Evolutionary conservation across 92 coral and sea anemone species (phyloP), one percentile per base, ranked within the genome.

Genomic region (Phymanthus crucifer): DNA sequence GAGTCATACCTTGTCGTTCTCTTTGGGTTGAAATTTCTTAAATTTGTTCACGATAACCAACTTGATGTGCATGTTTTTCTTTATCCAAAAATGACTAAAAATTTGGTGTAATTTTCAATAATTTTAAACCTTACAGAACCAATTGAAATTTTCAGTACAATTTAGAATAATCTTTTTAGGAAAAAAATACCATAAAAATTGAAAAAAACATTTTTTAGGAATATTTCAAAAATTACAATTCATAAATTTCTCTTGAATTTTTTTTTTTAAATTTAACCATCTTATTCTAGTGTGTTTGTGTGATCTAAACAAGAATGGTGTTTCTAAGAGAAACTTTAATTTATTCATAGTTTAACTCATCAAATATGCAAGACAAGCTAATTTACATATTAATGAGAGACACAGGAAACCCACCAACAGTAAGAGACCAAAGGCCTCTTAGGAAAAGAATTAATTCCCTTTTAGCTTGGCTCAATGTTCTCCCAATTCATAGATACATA

Each of bases 281-380:
- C 7, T 54, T 9, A 32, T 74, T 75, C 13, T 75, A 32, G 79
- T 31, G 0, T 35, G 50, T 54, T 37, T 65, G 24, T 61, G 46
- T 61, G 64, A 77, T 9, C 64, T 54, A 54, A 54, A 54, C 64
- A 54, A 21, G 64, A 32, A 45, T 64, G 11, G 64, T 61, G 81
- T 77, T 37, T 77, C 81, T 43, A 77, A 77, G 81, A 75, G 50
- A 46, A 75, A 32, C 38, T 48, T 69, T 37, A 64, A 33, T 61
- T 64, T 23, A 77, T 38, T 32, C 56, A 61, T 17, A 71, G 68
- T 13, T n/a, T 61, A 26, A n/a, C 31, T 36, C 58, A 77, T 77
- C 24, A 77, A 77, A 58, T 61, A 77, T 77, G 64, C 45, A 61
- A 32, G 23, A n/a, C 48, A 56, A 77, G 57, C 73, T 64, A 32